Percentiles rank a stretch among this genome's conserved stretches.
Evolutionary conservation across 2,113 vertebrate species (phyloP).

Genomic region (Sterna hirundo): DNA sequence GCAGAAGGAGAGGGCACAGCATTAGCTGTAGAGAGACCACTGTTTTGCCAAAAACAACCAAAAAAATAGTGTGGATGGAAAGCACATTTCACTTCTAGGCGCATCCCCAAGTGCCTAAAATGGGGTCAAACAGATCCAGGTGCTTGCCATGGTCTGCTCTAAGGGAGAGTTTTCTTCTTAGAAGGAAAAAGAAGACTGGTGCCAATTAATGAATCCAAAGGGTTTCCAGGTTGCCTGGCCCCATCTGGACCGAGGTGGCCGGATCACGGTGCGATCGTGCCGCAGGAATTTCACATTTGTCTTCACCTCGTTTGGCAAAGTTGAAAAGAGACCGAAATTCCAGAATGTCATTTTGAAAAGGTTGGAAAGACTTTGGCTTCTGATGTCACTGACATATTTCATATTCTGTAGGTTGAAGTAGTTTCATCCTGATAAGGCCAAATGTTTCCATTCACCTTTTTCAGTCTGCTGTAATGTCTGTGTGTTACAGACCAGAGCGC

Average conservation of each 20-base stretch:
- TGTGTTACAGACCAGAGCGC: not conserved
- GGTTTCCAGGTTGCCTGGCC: not conserved
- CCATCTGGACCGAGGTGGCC: too few relatives aligned
- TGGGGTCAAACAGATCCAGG: not conserved
- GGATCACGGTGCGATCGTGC: accelerated
- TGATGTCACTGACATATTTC: not conserved
- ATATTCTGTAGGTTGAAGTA: not conserved
- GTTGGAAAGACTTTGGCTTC: not conserved
- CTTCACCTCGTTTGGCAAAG: not conserved
- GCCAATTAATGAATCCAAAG: not conserved
- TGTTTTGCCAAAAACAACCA: not conserved
- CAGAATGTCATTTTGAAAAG: not conserved
- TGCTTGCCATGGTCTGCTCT: not conserved
- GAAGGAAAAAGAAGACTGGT: not conserved
- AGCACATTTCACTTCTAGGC: not conserved
- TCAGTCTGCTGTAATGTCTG: not conserved
- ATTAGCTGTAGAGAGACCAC: accelerated
- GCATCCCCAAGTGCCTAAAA: not conserved
- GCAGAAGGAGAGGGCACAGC: not conserved
- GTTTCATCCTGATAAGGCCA: not conserved
- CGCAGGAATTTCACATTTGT: not conserved
- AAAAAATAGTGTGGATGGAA: accelerated
- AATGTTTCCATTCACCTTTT: not conserved
- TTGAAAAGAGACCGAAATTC: not conserved
- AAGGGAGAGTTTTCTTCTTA: not conserved